These are phyloP conservation scores for Drosophila triauraria DNA, from an alignment of 1,140 invertebrate genomes.

Conservation along the genomic window DNA sequence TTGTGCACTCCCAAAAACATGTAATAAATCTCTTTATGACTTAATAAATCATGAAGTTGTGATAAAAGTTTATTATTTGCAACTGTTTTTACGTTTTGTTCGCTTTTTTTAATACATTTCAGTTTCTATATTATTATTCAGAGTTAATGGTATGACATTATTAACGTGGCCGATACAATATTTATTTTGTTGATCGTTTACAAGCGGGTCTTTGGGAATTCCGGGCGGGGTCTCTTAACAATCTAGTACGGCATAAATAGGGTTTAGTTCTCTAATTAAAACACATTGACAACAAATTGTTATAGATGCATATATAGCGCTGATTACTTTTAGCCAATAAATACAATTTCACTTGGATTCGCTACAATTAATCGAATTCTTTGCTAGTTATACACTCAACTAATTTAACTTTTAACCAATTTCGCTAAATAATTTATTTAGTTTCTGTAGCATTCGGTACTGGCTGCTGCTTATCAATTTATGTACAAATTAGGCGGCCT, in stretches of 20 bases:
- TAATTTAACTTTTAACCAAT: conserved; percentile 73
- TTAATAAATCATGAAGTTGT: conserved; percentile 1
- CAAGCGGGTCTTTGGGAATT: conserved; percentile 26
- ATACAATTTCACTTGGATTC: conserved; percentile 57
- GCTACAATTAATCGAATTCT: conserved; percentile 45
- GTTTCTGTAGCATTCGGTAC: conserved; percentile 36
- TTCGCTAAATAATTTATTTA: conserved; percentile 76
- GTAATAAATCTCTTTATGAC: not conserved
- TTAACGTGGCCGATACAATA: conserved; percentile 62
- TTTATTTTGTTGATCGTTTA: conserved; percentile 30
- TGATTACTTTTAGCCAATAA: conserved; percentile 48
- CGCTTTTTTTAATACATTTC: conserved; percentile 24
- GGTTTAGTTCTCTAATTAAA: conserved; percentile 18
- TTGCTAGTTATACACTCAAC: conserved; percentile 56
- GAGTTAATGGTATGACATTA: conserved; percentile 50
- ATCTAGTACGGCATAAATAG: conserved; percentile 32
- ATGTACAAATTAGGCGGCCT: conserved; percentile 72
- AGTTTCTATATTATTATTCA: conserved; percentile 35
- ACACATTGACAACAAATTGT: conserved; percentile 46
- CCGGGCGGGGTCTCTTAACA: conserved; percentile 36
- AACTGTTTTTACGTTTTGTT: conserved; percentile 12
- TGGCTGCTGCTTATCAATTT: conserved; percentile 38
- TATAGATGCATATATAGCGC: conserved; percentile 17
- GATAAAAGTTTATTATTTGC: conserved; percentile 37
- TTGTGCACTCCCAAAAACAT: no score